These are phyloP conservation scores for Brachionus manjavacas DNA, from an alignment of 1,140 invertebrate genomes.

Conservation along the genomic window DNA sequence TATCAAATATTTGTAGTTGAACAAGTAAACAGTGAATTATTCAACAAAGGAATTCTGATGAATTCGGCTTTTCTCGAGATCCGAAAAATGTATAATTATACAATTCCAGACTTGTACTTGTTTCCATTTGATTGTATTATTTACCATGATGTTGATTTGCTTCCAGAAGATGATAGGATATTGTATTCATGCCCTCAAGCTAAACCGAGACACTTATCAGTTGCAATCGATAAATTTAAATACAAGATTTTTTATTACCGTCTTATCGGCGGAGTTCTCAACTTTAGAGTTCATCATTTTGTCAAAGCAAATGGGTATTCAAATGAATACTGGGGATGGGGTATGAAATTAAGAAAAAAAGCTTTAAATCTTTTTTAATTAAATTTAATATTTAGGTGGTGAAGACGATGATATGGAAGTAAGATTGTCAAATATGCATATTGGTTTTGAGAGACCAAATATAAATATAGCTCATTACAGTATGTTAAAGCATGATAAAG, in stretches of 20 bases:
- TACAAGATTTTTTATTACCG: slow-evolving; percentile 34
- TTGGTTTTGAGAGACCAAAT: background rate
- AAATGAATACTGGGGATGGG: slow-evolving; percentile 44
- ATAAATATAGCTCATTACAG: slow-evolving; percentile 26
- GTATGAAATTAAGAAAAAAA: background rate
- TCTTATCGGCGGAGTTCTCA: slow-evolving; percentile 40
- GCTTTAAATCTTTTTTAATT: background rate
- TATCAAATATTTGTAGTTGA: slow-evolving; percentile 55
- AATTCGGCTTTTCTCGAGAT: slow-evolving; percentile 79
- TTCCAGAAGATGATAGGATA: slow-evolving; percentile 76
- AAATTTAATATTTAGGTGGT: slow-evolving; percentile 59
- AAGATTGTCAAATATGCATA: background rate
- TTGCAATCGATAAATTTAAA: slow-evolving; percentile 38
- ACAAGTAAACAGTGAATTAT: slow-evolving; percentile 64
- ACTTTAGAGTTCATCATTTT: slow-evolving; percentile 33
- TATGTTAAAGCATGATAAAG: slow-evolving; percentile 14
- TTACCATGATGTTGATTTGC: slow-evolving; percentile 85
- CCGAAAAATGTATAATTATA: slow-evolving; percentile 46
- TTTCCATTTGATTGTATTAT: slow-evolving; percentile 70
- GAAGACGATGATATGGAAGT: slow-evolving; percentile 41
- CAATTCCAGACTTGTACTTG: slow-evolving; percentile 63
- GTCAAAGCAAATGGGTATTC: slow-evolving; percentile 39
- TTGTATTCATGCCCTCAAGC: slow-evolving; percentile 81
- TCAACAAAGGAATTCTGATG: slow-evolving; percentile 83
- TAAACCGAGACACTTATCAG: slow-evolving; percentile 67